Evolutionary conservation across 2,888 invertebrate species (phyloP).

Genomic region (Capitulum mitella): DNA sequence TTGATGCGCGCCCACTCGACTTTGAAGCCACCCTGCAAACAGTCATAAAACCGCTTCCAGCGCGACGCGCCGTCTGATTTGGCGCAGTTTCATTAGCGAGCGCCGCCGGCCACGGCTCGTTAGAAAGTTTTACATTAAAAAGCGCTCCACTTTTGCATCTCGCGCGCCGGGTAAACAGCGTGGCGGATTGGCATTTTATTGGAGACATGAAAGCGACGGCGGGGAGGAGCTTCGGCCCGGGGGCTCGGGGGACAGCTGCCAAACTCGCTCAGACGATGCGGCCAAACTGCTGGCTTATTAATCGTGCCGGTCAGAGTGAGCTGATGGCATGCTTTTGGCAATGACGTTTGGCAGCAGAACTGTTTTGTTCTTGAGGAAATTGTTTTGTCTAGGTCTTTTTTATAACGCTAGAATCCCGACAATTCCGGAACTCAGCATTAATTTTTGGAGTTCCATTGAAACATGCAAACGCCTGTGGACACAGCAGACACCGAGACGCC

Average conservation of each 20-base stretch:
- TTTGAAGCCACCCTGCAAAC: not conserved
- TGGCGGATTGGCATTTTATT: not conserved
- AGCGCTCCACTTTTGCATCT: constrained; percentile 1
- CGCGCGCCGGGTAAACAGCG: not conserved
- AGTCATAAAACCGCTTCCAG: not conserved
- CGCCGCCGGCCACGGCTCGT: not conserved
- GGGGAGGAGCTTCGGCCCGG: not conserved
- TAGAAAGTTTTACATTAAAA: constrained; percentile 18
- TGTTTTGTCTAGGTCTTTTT: too few species aligned
- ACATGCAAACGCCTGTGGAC: too few species aligned
- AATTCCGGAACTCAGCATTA: too few species aligned
- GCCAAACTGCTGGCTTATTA: too few species aligned
- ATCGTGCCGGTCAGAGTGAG: too few species aligned
- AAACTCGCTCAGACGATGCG: too few species aligned
- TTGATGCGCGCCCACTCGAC: not conserved
- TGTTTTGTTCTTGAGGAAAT: too few species aligned
- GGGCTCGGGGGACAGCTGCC: not conserved
- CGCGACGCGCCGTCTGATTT: not conserved
- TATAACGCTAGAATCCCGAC: too few species aligned
- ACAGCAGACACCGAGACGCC: too few species aligned
- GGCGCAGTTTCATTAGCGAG: not conserved
- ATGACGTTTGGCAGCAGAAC: too few species aligned
- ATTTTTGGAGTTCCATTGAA: too few species aligned
- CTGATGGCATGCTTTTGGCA: too few species aligned
- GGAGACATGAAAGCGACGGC: not conserved